Evolutionary conservation across 2,888 invertebrate species (phyloP).

Genomic region (Muschampia plurimacula): DNA sequence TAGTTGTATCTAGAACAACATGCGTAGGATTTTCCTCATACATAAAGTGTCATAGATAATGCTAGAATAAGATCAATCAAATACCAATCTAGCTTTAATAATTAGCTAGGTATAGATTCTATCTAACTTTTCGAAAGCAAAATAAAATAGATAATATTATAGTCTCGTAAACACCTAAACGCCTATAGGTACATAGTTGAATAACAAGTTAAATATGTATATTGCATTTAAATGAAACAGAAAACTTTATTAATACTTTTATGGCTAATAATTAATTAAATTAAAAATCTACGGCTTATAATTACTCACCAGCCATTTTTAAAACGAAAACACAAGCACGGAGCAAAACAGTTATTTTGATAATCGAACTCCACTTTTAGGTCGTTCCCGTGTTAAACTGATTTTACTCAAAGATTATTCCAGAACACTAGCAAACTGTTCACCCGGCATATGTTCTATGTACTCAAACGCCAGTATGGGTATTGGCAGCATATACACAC

Average conservation of each 20-base stretch:
- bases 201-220: too few relatives aligned
- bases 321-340: neutral
- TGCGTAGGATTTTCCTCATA: too few relatives aligned
- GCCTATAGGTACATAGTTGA: too few relatives aligned
- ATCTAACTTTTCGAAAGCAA: too few relatives aligned
- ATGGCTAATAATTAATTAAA: neutral
- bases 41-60: too few relatives aligned
- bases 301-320: conserved; percentile 51
- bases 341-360: conserved; percentile 28
- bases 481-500: conserved; percentile 51
- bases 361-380: conserved; percentile 43
- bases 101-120: too few relatives aligned
- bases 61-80: too few relatives aligned
- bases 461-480: conserved; percentile 57
- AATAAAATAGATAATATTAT: too few relatives aligned
- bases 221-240: too few relatives aligned
- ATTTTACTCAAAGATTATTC: conserved; percentile 67
- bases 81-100: neutral
- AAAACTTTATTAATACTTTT: too few relatives aligned
- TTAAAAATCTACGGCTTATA: neutral
- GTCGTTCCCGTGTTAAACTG: conserved; percentile 53
- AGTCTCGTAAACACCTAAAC: too few relatives aligned
- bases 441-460: conserved; percentile 74
- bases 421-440: conserved; percentile 60
- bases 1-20: too few relatives aligned